Percentiles rank a stretch among this genome's conserved stretches.
These are phyloP conservation scores for Melanargia galathea DNA, from an alignment of 2,888 invertebrate species.

Conservation along the genomic window DNA sequence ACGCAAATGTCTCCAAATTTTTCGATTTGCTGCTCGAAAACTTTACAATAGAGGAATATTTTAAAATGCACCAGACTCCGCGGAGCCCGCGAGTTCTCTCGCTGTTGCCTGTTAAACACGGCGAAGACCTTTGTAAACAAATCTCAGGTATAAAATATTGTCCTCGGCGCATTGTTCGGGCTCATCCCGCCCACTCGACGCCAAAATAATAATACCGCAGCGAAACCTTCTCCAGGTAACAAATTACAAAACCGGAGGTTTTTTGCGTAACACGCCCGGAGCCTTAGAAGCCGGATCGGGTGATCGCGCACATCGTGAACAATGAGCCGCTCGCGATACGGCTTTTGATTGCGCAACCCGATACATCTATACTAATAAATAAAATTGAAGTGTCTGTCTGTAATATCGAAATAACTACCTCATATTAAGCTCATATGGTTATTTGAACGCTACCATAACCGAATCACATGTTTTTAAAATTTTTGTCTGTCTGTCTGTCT, in stretches of 20 bases:
- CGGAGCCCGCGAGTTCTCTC: constrained; percentile 60
- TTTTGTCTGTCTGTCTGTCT: no score
- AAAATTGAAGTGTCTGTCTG: no score
- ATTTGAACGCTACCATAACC: no score
- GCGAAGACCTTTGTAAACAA: constrained; percentile 73
- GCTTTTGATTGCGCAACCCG: constrained; percentile 59
- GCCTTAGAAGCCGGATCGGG: constrained; percentile 60
- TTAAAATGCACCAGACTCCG: constrained; percentile 61
- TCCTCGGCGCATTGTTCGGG: constrained; percentile 61
- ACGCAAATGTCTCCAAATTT: constrained; percentile 48
- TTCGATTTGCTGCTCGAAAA: constrained; percentile 59
- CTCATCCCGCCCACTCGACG: constrained; percentile 68
- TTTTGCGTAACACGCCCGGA: constrained; percentile 76
- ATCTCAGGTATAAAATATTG: constrained; percentile 72
- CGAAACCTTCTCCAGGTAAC: constrained; percentile 70
- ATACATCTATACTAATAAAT: no score
- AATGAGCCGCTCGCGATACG: constrained; percentile 55
- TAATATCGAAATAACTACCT: no score
- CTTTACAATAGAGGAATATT: constrained; percentile 51
- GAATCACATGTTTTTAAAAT: no score
- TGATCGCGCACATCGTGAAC: constrained; percentile 65
- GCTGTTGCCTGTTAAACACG: constrained; percentile 47
- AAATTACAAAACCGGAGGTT: constrained; percentile 60
- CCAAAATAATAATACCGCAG: constrained; percentile 67
- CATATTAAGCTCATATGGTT: no score